These are phyloP conservation scores for Atractosteus spatula DNA, from an alignment of 2,113 vertebrate genomes.

Conservation along the genomic window DNA sequence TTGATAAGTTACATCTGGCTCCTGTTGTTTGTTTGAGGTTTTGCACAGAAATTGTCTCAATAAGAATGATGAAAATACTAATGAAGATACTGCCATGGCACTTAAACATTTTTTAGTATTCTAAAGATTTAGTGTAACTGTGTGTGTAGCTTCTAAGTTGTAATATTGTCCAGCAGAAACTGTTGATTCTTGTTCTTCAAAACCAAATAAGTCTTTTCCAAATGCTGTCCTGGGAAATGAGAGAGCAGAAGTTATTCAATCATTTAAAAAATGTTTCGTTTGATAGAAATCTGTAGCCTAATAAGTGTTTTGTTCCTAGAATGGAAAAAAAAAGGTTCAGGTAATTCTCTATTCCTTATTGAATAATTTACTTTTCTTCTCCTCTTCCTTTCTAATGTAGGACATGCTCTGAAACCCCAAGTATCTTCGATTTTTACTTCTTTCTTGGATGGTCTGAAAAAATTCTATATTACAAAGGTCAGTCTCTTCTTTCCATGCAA, in stretches of 20 bases:
- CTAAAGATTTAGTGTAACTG: slow-evolving; percentile 64
- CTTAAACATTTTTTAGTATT: slow-evolving; percentile 61
- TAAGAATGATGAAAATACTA: no score
- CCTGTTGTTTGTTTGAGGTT: slow-evolving; percentile 31
- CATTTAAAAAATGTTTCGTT: slow-evolving; percentile 25
- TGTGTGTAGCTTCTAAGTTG: slow-evolving; percentile 52
- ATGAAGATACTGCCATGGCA: slow-evolving; percentile 56
- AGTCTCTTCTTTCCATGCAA: neutral
- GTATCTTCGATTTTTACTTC: slow-evolving; percentile 98
- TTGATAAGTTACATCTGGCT: slow-evolving; percentile 63
- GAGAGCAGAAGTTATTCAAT: slow-evolving; percentile 15
- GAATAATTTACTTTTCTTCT: slow-evolving; percentile 27
- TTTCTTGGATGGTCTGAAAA: slow-evolving; percentile 96
- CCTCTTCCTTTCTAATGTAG: slow-evolving; percentile 57
- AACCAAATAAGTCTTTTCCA: slow-evolving; percentile 54
- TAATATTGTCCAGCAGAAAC: slow-evolving; percentile 64
- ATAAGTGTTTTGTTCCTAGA: no score
- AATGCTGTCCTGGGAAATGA: slow-evolving; percentile 25
- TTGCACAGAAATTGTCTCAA: slow-evolving; percentile 16
- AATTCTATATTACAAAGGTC: slow-evolving; percentile 99
- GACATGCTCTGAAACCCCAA: slow-evolving; percentile 97
- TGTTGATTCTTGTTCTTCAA: slow-evolving; percentile 62
- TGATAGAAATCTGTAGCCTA: neutral
- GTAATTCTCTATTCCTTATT: slow-evolving; percentile 6
- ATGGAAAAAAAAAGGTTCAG: no score